These are phyloP conservation scores for Folsomia manolachei DNA, from an alignment of 2,888 invertebrate species.

Conservation along the genomic window DNA sequence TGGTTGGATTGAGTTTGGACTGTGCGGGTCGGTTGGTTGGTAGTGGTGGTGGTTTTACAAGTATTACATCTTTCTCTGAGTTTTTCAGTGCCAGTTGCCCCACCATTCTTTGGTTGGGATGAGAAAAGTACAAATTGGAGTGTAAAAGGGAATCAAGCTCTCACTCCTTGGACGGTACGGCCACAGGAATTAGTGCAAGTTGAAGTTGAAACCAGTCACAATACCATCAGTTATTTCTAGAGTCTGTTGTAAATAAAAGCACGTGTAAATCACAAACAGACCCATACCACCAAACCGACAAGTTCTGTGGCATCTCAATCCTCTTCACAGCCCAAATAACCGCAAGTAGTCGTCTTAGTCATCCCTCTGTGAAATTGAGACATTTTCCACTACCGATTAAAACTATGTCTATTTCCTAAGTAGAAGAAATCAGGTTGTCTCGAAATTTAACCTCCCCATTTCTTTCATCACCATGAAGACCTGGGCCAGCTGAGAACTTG, in stretches of 20 bases:
- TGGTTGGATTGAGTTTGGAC: not conserved
- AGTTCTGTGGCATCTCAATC: no score
- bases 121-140: conserved; percentile 39
- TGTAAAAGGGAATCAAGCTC: conserved; percentile 34
- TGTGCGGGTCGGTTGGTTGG: not conserved
- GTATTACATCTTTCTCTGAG: not conserved
- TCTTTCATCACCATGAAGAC: not conserved
- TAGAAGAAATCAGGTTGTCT: no score
- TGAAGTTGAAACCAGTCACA: no score
- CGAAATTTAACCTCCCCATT: not conserved
- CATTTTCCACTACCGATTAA: no score
- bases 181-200: not conserved
- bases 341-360: not conserved
- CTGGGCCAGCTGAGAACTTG: no score
- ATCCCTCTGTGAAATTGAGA: not conserved
- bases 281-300: not conserved
- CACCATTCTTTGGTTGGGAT: no score
- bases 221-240: not conserved
- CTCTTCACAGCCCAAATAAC: no score
- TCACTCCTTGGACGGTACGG: conserved; percentile 42
- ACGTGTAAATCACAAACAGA: conserved; percentile 48
- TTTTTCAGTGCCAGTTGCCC: conserved; percentile 13
- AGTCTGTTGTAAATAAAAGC: conserved; percentile 33
- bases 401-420: no score
- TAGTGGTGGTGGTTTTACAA: not conserved